These are phyloP conservation scores for Pseudococcus jackbeardsleyi DNA, from an alignment of 2,888 invertebrate genomes.

Conservation along the genomic window DNA sequence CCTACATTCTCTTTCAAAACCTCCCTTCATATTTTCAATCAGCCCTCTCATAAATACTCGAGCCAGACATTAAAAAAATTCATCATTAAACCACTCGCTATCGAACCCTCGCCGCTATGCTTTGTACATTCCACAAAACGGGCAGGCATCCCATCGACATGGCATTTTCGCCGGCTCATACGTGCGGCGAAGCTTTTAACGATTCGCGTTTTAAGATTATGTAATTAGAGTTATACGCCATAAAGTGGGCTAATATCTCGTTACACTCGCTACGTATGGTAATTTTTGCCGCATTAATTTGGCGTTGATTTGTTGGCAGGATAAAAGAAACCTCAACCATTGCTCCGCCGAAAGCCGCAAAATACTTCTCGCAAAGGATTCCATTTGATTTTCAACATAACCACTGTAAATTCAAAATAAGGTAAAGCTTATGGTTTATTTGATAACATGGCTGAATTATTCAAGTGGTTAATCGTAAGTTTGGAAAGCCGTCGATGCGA, in stretches of 20 bases:
- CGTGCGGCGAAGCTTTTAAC: neutral
- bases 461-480: slow-evolving; percentile 40
- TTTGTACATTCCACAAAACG: too few species aligned
- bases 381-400: slow-evolving; percentile 40
- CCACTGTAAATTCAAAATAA: slow-evolving; percentile 42
- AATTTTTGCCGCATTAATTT: slow-evolving; percentile 40
- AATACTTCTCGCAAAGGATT: slow-evolving; percentile 45
- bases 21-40: too few species aligned
- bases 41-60: too few species aligned
- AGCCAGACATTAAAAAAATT: too few species aligned
- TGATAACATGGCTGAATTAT: slow-evolving; percentile 30
- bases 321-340: slow-evolving; percentile 42
- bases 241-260: slow-evolving; percentile 19
- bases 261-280: slow-evolving; percentile 22
- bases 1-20: too few species aligned
- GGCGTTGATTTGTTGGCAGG: slow-evolving; percentile 37
- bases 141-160: too few species aligned
- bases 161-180: too few species aligned
- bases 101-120: too few species aligned
- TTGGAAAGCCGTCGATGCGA: slow-evolving; percentile 26
- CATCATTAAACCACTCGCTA: too few species aligned
- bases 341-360: slow-evolving; percentile 21
- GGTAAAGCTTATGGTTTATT: slow-evolving; percentile 42
- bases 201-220: neutral
- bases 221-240: slow-evolving; percentile 3